Conservation (phyloP, 2,888 invertebrate species). For the Enchytraeus crypticus region DNA sequence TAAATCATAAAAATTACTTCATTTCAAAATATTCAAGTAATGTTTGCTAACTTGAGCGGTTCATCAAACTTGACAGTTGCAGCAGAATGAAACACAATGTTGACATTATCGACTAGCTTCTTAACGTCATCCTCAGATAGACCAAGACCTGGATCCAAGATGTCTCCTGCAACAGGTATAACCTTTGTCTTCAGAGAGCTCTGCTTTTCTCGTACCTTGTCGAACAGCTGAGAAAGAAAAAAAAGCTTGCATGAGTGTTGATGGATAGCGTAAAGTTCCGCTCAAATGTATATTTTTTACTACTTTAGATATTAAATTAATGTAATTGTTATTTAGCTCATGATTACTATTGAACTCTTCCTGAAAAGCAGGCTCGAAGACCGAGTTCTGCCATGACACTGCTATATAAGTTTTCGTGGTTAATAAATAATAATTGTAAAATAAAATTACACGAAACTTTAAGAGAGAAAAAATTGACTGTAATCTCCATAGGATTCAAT, state of each 20-base stretch:
- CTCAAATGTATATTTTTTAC: neutral
- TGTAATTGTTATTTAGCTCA: no score
- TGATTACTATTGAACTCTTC: no score
- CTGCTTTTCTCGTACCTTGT: conserved; percentile 36
- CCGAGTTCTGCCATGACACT: no score
- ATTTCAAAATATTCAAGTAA: neutral
- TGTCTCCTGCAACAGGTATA: conserved; percentile 59
- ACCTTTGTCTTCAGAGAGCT: conserved; percentile 54
- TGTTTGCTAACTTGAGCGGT: conserved; percentile 55
- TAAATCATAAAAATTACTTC: neutral
- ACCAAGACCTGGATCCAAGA: conserved; percentile 47
- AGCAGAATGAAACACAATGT: conserved; percentile 80
- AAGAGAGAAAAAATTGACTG: no score
- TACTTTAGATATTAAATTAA: neutral
- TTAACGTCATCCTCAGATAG: conserved; percentile 54
- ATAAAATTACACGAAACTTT: no score
- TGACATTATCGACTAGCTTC: conserved; percentile 61
- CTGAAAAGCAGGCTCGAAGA: no score
- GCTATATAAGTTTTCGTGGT: no score
- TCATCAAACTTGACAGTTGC: conserved; percentile 87
- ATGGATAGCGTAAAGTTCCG: no score
- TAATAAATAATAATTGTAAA: no score
- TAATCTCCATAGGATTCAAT: no score
- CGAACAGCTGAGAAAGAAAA: conserved; percentile 40
- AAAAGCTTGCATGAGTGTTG: no score